Evolutionary conservation across 2,888 invertebrate species (phyloP).

Genomic region (Chymomyza fuscimana): DNA sequence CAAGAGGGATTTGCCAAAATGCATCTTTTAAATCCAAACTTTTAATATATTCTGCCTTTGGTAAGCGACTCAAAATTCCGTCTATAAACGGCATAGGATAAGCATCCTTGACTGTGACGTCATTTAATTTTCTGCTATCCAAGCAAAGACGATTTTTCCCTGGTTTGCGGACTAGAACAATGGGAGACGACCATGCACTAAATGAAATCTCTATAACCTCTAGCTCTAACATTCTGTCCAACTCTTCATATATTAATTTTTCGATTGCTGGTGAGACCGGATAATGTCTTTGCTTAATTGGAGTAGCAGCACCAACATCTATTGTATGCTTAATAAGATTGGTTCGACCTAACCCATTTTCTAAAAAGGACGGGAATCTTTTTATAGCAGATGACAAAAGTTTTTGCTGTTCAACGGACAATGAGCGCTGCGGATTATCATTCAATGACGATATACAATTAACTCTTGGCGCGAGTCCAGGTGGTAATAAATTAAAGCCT

Average conservation of each 20-base stretch:
- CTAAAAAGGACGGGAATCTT: too few relatives aligned
- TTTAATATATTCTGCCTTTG: conserved; percentile 26
- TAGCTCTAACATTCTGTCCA: conserved; percentile 64
- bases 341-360: too few relatives aligned
- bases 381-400: too few relatives aligned
- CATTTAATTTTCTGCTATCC: conserved; percentile 61
- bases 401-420: too few relatives aligned
- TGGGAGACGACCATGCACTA: conserved; percentile 66
- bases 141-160: conserved; percentile 57
- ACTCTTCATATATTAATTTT: conserved; percentile 44
- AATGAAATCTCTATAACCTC: conserved; percentile 60
- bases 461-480: too few relatives aligned
- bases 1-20: conserved; percentile 38
- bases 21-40: conserved; percentile 40
- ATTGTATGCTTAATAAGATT: too few relatives aligned
- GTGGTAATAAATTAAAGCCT: too few relatives aligned
- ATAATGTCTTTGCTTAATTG: too few relatives aligned
- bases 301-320: too few relatives aligned
- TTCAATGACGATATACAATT: too few relatives aligned
- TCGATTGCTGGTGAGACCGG: too few relatives aligned
- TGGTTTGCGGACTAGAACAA: conserved; percentile 55
- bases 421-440: too few relatives aligned
- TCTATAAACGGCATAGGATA: conserved; percentile 39
- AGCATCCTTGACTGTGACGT: conserved; percentile 48
- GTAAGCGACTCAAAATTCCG: conserved; percentile 33